These are phyloP conservation scores for Andrena praecox DNA, from an alignment of 2,888 invertebrate species.

Conservation along the genomic window DNA sequence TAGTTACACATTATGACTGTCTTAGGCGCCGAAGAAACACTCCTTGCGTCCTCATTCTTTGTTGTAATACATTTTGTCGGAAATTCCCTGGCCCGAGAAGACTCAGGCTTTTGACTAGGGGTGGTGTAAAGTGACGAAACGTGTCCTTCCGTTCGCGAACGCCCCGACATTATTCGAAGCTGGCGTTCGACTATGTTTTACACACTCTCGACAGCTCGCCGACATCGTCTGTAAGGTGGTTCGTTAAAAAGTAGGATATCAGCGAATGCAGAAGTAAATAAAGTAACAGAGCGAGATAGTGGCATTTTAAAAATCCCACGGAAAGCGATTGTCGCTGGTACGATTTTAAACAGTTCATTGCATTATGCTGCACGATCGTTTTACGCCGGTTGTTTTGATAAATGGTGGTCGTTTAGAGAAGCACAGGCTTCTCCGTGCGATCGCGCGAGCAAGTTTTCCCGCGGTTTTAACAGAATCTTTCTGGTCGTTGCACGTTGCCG, in stretches of 20 bases:
- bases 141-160: constrained; percentile 13
- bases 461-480: constrained; percentile 18
- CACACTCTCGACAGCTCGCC: not conserved
- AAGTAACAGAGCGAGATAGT: too few species aligned
- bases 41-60: constrained; percentile 24
- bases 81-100: constrained; percentile 15
- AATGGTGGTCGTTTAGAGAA: not conserved
- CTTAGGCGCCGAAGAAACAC: constrained; percentile 19
- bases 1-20: constrained; percentile 40
- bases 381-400: not conserved
- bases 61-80: constrained; percentile 35
- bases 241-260: not conserved
- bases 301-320: too few species aligned
- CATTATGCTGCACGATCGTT: not conserved
- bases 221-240: not conserved
- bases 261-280: too few species aligned
- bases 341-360: not conserved
- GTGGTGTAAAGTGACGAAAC: constrained; percentile 18
- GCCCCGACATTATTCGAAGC: constrained; percentile 13
- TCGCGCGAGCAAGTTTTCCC: constrained; percentile 8
- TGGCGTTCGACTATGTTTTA: not conserved
- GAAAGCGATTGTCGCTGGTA: not conserved
- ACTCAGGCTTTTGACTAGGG: constrained; percentile 24
- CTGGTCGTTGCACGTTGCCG: constrained; percentile 4
- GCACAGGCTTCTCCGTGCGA: not conserved